A percentile compares a stretch with the other conserved stretches of the same genome.
Conservation (phyloP, 2,797 vertebrate species). For the Novumbra hubbsi region DNA sequence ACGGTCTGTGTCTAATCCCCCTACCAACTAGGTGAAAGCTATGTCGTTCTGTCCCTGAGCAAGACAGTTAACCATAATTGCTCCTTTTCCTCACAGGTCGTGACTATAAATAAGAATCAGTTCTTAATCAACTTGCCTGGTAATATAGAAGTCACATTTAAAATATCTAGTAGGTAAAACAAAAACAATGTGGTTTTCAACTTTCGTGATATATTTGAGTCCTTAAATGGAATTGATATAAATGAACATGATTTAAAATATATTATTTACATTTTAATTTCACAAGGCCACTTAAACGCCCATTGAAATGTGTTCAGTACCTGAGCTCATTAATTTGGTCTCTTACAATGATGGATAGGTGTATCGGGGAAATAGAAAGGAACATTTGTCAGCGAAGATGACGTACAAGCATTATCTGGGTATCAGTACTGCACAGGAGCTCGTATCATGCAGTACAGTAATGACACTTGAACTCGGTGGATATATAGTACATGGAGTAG, state of each 20-base stretch:
- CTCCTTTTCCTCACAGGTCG: no score
- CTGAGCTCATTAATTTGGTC: background rate
- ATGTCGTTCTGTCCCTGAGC: no score
- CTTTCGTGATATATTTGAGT: background rate
- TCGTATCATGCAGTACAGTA: constrained; percentile 27
- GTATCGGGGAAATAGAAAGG: background rate
- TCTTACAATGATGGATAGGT: background rate
- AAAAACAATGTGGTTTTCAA: no score
- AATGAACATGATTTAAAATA: background rate
- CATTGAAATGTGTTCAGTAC: background rate
- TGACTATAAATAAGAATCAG: no score
- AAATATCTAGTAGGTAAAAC: no score
- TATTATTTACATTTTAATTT: background rate
- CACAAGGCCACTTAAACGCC: background rate
- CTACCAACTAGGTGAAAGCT: no score
- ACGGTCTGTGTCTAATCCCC: no score
- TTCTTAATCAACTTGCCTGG: no score
- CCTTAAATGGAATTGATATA: background rate
- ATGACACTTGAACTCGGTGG: constrained; percentile 19
- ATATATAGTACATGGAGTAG: background rate
- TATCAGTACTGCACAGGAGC: constrained; percentile 31
- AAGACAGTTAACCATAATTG: no score
- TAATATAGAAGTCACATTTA: no score
- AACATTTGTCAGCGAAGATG: background rate
- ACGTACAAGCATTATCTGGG: constrained; percentile 21